Evolutionary conservation across 2,113 vertebrate species (phyloP).

Genomic region (Picathartes gymnocephalus): DNA sequence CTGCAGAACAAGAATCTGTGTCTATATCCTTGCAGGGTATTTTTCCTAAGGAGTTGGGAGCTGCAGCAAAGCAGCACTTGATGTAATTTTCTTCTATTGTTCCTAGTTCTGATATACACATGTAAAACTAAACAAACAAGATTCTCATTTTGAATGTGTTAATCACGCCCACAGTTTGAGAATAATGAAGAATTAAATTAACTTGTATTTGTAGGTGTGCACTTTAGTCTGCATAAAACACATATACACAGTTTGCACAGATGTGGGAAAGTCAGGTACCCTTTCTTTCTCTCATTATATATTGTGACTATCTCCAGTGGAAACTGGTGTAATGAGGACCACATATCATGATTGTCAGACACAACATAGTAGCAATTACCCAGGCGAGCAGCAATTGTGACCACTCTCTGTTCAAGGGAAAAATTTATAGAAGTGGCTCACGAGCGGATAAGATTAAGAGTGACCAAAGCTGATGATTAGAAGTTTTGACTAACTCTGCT

Average conservation of each 20-base stretch:
- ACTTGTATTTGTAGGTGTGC: background rate
- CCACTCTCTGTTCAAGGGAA: background rate
- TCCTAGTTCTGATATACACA: background rate
- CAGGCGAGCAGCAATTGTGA: background rate
- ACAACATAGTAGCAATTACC: background rate
- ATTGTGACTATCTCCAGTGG: background rate
- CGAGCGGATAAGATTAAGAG: background rate
- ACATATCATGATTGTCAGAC: background rate
- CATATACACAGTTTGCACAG: background rate
- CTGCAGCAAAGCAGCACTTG: background rate
- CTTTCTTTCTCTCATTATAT: background rate
- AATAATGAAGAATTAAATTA: background rate
- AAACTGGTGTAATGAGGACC: background rate
- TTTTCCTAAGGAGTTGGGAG: background rate
- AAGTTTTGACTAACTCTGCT: background rate
- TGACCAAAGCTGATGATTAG: background rate
- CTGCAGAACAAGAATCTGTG: background rate
- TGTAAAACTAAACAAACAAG: background rate
- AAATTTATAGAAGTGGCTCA: background rate
- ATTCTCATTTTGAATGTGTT: background rate
- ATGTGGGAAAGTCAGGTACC: background rate
- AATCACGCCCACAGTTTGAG: background rate
- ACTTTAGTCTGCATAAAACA: background rate
- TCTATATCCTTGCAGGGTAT: background rate
- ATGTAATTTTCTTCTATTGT: slow-evolving; percentile 6